A percentile compares a stretch with the other conserved stretches of the same genome.
These are phyloP conservation scores for Branchellion lobata DNA, from an alignment of 2,888 invertebrate genomes.

Conservation along the genomic window DNA sequence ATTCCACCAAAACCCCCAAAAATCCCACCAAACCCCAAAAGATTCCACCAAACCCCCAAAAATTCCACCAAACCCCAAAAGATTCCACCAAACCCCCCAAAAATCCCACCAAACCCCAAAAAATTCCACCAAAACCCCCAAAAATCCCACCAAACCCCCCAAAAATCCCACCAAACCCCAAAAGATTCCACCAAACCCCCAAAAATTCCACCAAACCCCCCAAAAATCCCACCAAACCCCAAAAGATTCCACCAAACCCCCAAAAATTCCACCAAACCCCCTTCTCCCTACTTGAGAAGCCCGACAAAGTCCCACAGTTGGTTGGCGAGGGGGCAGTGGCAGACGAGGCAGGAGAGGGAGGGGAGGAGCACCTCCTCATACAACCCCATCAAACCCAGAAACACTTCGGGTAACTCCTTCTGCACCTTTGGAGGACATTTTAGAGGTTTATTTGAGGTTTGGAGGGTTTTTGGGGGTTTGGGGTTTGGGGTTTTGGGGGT, in stretches of 20 bases:
- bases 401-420: constrained; percentile 62
- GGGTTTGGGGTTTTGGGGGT: neutral
- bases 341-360: constrained; percentile 83
- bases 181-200: no score
- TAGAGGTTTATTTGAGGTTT: neutral
- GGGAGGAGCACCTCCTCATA: constrained; percentile 87
- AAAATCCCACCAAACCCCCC: no score
- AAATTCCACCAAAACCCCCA: no score
- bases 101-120: no score
- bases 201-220: constrained; percentile 65
- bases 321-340: constrained; percentile 92
- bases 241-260: constrained; percentile 61
- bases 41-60: no score
- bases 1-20: neutral
- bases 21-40: no score
- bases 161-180: no score
- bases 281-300: constrained; percentile 51
- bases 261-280: constrained; percentile 61
- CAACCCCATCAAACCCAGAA: constrained; percentile 80
- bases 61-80: no score
- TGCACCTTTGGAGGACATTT: neutral
- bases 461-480: neutral
- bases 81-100: no score
- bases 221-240: neutral
- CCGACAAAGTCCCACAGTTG: constrained; percentile 83